Base-by-base conservation (phyloP, 2,888 invertebrate species). In the Omphaloscelis lunosa region DNA sequence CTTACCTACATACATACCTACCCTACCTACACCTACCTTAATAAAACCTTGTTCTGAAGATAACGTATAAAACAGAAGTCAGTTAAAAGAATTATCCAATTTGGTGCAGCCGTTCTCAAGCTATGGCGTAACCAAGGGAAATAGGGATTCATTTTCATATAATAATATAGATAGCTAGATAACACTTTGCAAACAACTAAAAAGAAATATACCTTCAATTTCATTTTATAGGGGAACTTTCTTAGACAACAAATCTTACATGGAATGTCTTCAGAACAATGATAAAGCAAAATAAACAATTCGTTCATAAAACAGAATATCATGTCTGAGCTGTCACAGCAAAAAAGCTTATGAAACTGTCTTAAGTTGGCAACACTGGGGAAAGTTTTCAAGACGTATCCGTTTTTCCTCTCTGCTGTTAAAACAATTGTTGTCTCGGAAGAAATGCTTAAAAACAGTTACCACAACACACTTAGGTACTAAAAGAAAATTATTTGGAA, bases 281-380 rank as follows among this genome's bases (percentile, higher is more conserved):
- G 77, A 84, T 83, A 62, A 79, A 75, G 82, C 80, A 90, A 90
- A 91, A 89, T 89, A 91, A 91, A 91, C 87, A 86, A 83, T 86
- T 79, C 75, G 85, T 88, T 89, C 77, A 88, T 90, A 91, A 91
- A 90, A 89, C 86, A 88, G 86, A 91, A 90, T 91, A 89, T n/a
- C 90, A 88, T 89, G 92, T 92, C 91, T 88, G 77, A 84, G 88
- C 88, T 92, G 91, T 93, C 92, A 91, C 88, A 91, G 87, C 91
- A 92, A 94, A 93, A 93, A 94, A 93, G 89, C 92, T 93, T 92
- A 93, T 92, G 91, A 93, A 93, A 93, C 91, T 91, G 89, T 92
- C 91, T 86, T 73, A 84, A 87, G 90, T 90, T 91, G 81, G 79
- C 85, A 90, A 91, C 85, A 87, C 77, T 59, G 81, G 76, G 75